A percentile compares a stretch with the other conserved stretches of the same genome.
These are phyloP conservation scores for Bombus confusus DNA, from an alignment of 1,140 invertebrate genomes.

Conservation along the genomic window DNA sequence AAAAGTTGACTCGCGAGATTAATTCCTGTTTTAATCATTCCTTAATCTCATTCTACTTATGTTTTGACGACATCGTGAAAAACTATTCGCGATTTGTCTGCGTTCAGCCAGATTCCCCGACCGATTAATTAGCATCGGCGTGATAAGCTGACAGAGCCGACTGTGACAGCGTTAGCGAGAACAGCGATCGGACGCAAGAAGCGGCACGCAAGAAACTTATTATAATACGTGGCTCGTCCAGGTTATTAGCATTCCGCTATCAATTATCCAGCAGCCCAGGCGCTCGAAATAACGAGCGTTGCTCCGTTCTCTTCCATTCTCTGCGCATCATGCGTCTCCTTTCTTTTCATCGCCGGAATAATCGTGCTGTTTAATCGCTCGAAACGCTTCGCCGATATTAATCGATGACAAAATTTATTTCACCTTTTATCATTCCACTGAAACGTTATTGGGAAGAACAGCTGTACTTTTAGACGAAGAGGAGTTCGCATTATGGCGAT, in stretches of 20 bases:
- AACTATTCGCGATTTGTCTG: slow-evolving; percentile 15
- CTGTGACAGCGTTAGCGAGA: slow-evolving; percentile 41
- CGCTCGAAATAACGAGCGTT: slow-evolving; percentile 31
- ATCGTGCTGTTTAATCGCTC: slow-evolving; percentile 15
- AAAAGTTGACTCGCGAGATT: too few species aligned
- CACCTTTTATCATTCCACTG: not conserved
- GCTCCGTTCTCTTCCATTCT: not conserved
- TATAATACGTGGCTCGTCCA: slow-evolving; percentile 77
- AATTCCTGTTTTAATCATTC: too few species aligned
- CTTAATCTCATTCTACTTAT: too few species aligned
- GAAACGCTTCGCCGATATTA: not conserved
- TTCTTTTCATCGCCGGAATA: slow-evolving; percentile 12
- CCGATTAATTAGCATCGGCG: slow-evolving; percentile 52
- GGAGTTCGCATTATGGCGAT: too few species aligned
- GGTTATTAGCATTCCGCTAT: slow-evolving; percentile 75
- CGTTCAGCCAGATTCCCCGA: not conserved
- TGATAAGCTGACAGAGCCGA: slow-evolving; percentile 49
- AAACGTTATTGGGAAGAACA: not conserved
- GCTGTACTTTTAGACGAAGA: too few species aligned
- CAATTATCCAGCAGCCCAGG: slow-evolving; percentile 37
- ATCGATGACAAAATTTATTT: not conserved
- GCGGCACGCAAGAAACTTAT: slow-evolving; percentile 71
- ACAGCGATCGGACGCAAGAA: slow-evolving; percentile 44
- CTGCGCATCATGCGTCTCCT: not conserved
- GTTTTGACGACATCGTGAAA: not conserved